These are phyloP conservation scores for Rhineura floridana DNA, from an alignment of 2,113 vertebrate species.

Conservation along the genomic window DNA sequence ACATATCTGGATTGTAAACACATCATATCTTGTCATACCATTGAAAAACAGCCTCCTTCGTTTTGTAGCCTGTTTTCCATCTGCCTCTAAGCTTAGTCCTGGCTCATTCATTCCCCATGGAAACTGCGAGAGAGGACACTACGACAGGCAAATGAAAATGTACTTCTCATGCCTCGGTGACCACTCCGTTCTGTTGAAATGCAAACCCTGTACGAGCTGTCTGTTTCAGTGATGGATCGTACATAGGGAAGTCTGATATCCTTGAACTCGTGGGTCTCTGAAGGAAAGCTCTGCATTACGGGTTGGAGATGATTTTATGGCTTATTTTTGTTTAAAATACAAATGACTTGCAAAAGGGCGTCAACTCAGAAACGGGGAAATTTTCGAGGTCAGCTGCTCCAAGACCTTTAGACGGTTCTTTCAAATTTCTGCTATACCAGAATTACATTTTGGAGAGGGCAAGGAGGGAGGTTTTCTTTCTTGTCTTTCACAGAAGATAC, in stretches of 20 bases:
- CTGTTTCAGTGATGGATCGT: conserved; percentile 17
- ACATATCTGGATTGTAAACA: not conserved
- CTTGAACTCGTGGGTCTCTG: conserved; percentile 15
- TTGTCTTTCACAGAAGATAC: conserved; percentile 21
- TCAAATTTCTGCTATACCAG: not conserved
- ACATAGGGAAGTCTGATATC: not conserved
- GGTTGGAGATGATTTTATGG: conserved; percentile 12
- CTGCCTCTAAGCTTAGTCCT: not conserved
- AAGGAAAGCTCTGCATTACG: conserved; percentile 8
- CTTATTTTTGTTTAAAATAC: conserved; percentile 31
- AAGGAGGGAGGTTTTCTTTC: conserved; percentile 1
- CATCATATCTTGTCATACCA: not conserved
- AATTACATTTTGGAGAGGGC: conserved; percentile 12
- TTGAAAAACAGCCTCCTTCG: not conserved
- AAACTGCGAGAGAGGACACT: not conserved
- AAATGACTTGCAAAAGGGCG: conserved; percentile 26
- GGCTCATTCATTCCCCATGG: not conserved
- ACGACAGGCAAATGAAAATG: conserved; percentile 25
- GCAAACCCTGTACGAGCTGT: conserved; percentile 33
- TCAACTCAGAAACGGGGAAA: not conserved
- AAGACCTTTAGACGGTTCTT: conserved; percentile 13
- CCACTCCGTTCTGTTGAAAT: conserved; percentile 39
- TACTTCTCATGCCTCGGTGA: conserved; percentile 17
- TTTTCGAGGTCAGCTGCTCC: conserved; percentile 30
- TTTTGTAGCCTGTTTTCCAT: not conserved